Conservation (phyloP, 2,797 vertebrate genomes). For the Okamejei kenojei region DNA sequence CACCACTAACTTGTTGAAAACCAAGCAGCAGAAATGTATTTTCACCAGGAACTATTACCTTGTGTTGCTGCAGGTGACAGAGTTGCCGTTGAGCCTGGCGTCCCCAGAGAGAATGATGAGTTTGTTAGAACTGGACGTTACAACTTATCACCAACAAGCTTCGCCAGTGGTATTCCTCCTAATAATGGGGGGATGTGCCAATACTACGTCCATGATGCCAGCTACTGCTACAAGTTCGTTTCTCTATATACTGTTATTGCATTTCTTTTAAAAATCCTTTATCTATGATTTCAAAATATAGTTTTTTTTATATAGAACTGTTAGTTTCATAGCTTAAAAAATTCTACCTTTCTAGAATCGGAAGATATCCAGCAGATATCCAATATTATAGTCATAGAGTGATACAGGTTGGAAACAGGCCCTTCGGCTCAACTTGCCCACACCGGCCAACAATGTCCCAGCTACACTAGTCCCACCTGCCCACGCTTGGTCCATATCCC, state of each 20-base stretch:
- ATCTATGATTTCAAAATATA: no score
- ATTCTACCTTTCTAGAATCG: no score
- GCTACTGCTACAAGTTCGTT: conserved; percentile 94
- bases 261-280: no score
- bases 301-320: no score
- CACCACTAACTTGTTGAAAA: background rate
- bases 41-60: background rate
- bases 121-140: conserved; percentile 82
- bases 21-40: background rate
- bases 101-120: conserved; percentile 76
- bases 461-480: no score
- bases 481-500: no score
- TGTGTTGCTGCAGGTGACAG: conserved; percentile 70
- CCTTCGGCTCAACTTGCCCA: no score
- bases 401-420: no score
- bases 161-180: conserved; percentile 87
- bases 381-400: no score
- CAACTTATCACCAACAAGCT: conserved; percentile 83
- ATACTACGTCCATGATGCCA: conserved; percentile 82
- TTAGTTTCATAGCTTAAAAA: no score
- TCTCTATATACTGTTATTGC: background rate
- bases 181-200: conserved; percentile 83
- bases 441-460: no score
- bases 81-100: conserved; percentile 85
- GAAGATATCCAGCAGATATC: no score